These are phyloP conservation scores for Drosophila nigricruria DNA, from an alignment of 2,888 invertebrate genomes.

Conservation along the genomic window DNA sequence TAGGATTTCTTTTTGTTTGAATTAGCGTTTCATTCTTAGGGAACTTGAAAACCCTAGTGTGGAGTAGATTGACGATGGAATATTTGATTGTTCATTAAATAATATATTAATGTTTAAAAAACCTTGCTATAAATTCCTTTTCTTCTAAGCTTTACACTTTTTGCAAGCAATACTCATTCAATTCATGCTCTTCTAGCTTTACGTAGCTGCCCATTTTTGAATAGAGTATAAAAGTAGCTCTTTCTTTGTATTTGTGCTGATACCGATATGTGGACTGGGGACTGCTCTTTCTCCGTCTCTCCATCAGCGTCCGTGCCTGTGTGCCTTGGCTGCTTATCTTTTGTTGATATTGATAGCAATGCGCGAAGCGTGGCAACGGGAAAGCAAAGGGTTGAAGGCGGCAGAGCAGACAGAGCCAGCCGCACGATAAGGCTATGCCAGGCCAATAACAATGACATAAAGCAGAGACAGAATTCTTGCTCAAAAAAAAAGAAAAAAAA, in stretches of 20 bases:
- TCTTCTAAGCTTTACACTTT: too few species aligned
- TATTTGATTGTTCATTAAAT: too few species aligned
- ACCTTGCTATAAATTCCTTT: too few species aligned
- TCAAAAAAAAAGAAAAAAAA: neutral
- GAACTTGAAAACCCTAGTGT: too few species aligned
- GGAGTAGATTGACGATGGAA: too few species aligned
- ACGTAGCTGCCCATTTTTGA: neutral
- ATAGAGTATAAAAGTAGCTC: constrained; percentile 7
- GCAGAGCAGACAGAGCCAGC: neutral
- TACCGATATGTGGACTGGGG: constrained; percentile 27
- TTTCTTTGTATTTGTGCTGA: constrained; percentile 36
- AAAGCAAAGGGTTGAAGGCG: constrained; percentile 23
- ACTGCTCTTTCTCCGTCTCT: constrained; percentile 5
- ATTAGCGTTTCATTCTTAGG: too few species aligned
- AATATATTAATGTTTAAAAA: too few species aligned
- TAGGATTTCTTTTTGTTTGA: too few species aligned
- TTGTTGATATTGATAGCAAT: constrained; percentile 68
- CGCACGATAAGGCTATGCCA: constrained; percentile 48
- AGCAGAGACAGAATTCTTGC: constrained; percentile 1
- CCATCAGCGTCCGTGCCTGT: neutral
- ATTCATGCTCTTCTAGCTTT: neutral
- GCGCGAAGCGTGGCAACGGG: constrained; percentile 13
- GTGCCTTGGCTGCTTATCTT: constrained; percentile 55
- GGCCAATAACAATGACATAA: constrained; percentile 19
- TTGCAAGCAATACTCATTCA: too few species aligned